phyloP scores from a whole-genome alignment of 2,797 vertebrate genomes.

The Aeoliscus strigatus region DNA sequence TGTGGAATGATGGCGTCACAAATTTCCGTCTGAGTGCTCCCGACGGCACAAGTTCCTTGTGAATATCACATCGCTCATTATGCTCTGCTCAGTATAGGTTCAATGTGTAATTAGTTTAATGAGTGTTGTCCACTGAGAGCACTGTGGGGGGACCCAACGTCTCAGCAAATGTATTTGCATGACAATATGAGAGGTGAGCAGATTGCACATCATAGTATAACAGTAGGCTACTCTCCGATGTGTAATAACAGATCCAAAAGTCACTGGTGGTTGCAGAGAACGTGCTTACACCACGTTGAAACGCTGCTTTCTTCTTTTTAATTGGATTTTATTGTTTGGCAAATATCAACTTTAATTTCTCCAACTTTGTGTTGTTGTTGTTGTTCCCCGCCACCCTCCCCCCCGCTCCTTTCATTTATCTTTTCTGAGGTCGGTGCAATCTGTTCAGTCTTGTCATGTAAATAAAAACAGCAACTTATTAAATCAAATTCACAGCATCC shows the following conservation, averaged over 20 bases:
- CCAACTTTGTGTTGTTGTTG: constrained; percentile 33
- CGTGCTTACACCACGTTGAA: constrained; percentile 35
- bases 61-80: constrained; percentile 72
- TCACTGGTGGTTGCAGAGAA: constrained; percentile 59
- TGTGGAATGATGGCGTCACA: constrained; percentile 46
- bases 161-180: constrained; percentile 65
- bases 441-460: constrained; percentile 71
- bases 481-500: constrained; percentile 71
- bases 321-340: constrained; percentile 65
- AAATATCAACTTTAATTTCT: constrained; percentile 63
- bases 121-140: constrained; percentile 70
- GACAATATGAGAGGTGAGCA: constrained; percentile 68
- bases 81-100: constrained; percentile 65
- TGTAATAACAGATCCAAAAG: constrained; percentile 68
- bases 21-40: constrained; percentile 42
- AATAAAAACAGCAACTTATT: constrained; percentile 71
- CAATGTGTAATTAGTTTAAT: constrained; percentile 76
- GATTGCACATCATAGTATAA: constrained; percentile 71
- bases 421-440: constrained; percentile 57
- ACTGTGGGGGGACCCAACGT: constrained; percentile 55
- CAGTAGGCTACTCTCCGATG: constrained; percentile 63
- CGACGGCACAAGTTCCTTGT: constrained; percentile 60
- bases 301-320: constrained; percentile 51
- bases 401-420: constrained; percentile 40
- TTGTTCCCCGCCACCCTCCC: too few species aligned